Conservation (phyloP, 2,888 invertebrate genomes). For the Lasioglossum vierecki region DNA sequence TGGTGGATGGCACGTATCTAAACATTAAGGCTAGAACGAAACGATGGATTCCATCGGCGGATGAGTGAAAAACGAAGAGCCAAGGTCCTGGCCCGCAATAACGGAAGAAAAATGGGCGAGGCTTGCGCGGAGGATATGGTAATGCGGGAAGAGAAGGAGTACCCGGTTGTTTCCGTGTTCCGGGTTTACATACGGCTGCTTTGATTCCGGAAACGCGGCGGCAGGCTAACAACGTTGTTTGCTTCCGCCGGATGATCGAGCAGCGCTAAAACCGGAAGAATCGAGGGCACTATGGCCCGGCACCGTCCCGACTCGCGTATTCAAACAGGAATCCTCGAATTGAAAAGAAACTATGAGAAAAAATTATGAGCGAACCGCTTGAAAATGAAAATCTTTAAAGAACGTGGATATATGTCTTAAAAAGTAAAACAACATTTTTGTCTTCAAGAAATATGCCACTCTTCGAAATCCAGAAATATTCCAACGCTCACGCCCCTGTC, state of each 20-base stretch:
- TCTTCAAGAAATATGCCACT: background rate
- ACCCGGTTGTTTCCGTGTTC: constrained; percentile 25
- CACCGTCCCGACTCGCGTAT: background rate
- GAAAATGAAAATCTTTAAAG: background rate
- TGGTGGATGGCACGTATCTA: no score
- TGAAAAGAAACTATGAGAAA: background rate
- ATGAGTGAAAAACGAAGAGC: constrained; percentile 48
- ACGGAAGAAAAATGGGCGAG: constrained; percentile 49
- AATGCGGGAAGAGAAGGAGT: constrained; percentile 29
- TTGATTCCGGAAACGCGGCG: constrained; percentile 55
- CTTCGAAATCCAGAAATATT: background rate
- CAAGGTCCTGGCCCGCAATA: constrained; percentile 37
- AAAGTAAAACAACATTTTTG: background rate
- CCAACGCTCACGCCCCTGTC: background rate
- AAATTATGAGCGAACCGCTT: background rate
- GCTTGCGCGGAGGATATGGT: constrained; percentile 41
- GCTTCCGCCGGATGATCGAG: constrained; percentile 64
- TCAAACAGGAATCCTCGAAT: background rate
- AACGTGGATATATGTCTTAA: background rate
- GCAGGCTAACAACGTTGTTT: constrained; percentile 75
- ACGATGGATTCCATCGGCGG: background rate
- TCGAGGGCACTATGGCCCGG: background rate
- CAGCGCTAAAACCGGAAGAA: constrained; percentile 40
- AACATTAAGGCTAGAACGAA: background rate
- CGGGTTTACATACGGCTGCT: constrained; percentile 37